Evolutionary conservation across 2,888 invertebrate species (phyloP).

Genomic region (Drosophila subsilvestris): DNA sequence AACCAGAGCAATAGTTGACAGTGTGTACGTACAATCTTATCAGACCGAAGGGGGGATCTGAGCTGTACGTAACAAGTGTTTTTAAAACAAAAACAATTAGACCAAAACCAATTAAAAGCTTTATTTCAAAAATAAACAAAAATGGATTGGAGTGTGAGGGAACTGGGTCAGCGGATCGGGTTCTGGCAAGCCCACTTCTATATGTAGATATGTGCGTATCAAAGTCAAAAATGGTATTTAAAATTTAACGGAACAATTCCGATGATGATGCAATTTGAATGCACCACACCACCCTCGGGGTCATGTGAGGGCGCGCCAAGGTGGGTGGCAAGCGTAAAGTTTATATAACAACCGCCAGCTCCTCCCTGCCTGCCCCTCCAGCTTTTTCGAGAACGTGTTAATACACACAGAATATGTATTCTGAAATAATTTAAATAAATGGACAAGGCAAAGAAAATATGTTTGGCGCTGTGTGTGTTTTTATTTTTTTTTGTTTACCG

Average conservation of each 20-base stretch:
- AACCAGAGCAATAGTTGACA: slow-evolving; percentile 19
- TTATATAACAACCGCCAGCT: slow-evolving; percentile 21
- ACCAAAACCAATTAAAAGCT: slow-evolving; percentile 45
- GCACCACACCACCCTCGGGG: slow-evolving; percentile 42
- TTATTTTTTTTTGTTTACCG: slow-evolving; percentile 73
- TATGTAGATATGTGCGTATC: slow-evolving; percentile 10
- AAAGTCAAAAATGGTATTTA: slow-evolving; percentile 10
- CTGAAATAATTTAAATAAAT: slow-evolving; percentile 58
- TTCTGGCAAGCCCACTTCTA: slow-evolving; percentile 24
- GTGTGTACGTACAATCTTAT: slow-evolving; percentile 26
- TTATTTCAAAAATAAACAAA: slow-evolving; percentile 20
- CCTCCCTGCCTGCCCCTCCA: not conserved
- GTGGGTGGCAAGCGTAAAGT: slow-evolving; percentile 11
- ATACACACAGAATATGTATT: slow-evolving; percentile 51
- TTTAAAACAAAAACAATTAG: slow-evolving; percentile 34
- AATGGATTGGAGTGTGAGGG: slow-evolving; percentile 16
- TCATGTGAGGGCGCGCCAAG: slow-evolving; percentile 12
- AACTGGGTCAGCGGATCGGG: slow-evolving; percentile 38
- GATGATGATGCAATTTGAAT: slow-evolving; percentile 22
- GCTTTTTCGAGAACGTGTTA: slow-evolving; percentile 38
- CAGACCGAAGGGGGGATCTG: slow-evolving; percentile 7
- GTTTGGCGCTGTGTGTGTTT: slow-evolving; percentile 63
- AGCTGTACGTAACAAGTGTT: slow-evolving; percentile 27
- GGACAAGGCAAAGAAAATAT: slow-evolving; percentile 48
- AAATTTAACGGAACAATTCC: not conserved